phyloP scores from a whole-genome alignment of 53 echinoderm and acorn worm species.

The Paelopatides confundens region DNA sequence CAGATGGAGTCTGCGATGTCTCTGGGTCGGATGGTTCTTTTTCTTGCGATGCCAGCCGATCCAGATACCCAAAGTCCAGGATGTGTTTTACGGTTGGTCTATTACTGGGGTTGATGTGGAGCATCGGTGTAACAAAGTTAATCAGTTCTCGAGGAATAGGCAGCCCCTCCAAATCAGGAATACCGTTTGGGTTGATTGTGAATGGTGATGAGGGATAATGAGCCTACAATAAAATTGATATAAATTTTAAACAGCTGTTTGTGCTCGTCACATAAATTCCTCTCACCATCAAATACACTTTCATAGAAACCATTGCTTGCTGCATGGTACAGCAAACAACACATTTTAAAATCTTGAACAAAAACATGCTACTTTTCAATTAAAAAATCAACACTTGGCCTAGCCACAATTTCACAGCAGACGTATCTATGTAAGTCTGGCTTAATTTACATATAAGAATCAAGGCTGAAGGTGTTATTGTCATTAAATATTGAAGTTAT shows the following conservation, averaged over 20 bases:
- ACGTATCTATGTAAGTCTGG: too few species aligned
- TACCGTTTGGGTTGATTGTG: not conserved
- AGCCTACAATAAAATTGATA: not conserved
- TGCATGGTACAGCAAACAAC: too few species aligned
- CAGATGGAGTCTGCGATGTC: not conserved
- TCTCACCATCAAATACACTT: too few species aligned
- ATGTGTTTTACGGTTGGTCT: slow-evolving; percentile 18
- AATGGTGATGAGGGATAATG: slow-evolving; percentile 43
- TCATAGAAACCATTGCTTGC: too few species aligned
- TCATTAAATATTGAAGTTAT: too few species aligned
- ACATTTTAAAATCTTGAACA: too few species aligned
- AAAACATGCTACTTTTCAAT: too few species aligned
- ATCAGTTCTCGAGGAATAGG: slow-evolving; percentile 13
- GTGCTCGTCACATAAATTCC: too few species aligned
- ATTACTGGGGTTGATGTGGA: slow-evolving; percentile 20
- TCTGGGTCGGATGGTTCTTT: not conserved
- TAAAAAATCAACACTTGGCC: too few species aligned
- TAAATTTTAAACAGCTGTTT: not conserved
- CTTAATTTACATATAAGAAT: too few species aligned
- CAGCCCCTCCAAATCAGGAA: slow-evolving; percentile 26
- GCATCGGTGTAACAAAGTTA: slow-evolving; percentile 28
- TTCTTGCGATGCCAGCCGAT: not conserved
- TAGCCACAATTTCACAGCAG: too few species aligned
- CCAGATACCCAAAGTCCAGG: slow-evolving; percentile 37
- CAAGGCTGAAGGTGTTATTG: too few species aligned